Evolutionary conservation across 2,113 vertebrate genomes (phyloP).

Genomic region (Oncorhynchus nerka): DNA sequence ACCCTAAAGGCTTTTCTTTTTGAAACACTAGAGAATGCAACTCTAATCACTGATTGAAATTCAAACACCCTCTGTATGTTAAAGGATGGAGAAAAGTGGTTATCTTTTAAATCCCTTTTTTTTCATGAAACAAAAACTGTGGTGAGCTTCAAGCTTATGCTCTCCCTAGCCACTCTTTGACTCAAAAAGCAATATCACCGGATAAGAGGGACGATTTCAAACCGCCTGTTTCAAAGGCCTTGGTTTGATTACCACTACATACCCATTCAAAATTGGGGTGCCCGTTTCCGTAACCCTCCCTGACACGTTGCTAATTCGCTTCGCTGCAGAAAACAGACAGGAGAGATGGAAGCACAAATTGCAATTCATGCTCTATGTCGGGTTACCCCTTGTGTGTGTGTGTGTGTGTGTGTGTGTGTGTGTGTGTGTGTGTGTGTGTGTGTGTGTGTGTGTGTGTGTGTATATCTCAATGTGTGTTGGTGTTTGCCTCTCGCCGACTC

Average conservation of each 20-base stretch:
- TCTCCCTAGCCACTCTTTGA: background rate
- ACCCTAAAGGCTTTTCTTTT: no score
- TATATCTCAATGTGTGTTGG: no score
- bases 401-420: background rate
- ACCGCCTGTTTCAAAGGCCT: conserved; percentile 1
- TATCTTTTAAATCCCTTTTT: no score
- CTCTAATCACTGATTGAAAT: no score
- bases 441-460: background rate
- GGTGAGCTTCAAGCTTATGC: background rate
- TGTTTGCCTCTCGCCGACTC: conserved; percentile 21
- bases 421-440: background rate
- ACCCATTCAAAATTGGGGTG: background rate
- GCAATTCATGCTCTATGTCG: conserved; percentile 20
- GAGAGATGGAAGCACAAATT: conserved; percentile 11
- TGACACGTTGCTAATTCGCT: conserved; percentile 27
- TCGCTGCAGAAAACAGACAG: background rate
- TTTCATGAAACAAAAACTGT: background rate
- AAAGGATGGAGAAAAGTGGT: no score
- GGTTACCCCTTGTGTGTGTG: conserved; percentile 18
- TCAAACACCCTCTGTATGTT: no score
- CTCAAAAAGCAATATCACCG: background rate
- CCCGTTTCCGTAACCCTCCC: conserved; percentile 4
- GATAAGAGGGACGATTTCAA: background rate
- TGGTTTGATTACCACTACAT: background rate
- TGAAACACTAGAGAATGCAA: no score